Conservation (phyloP, 2,797 vertebrate genomes). For the Gymnothorax reevesii region DNA sequence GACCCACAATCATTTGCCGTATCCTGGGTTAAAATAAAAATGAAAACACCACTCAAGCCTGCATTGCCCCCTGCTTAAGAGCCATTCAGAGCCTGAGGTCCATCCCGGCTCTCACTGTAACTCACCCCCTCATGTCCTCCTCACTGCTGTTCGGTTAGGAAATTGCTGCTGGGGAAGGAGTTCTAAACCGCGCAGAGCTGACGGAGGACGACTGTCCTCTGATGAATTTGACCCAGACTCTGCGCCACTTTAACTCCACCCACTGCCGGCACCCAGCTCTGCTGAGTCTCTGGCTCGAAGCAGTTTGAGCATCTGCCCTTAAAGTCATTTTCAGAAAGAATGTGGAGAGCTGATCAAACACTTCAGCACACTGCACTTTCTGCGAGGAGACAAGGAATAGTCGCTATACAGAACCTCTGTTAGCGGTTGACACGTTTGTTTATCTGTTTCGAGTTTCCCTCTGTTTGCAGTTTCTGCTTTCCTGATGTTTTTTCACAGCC, state of each 20-base stretch:
- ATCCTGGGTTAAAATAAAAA: too few species aligned
- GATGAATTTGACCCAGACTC: background rate
- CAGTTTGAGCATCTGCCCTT: background rate
- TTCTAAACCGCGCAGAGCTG: background rate
- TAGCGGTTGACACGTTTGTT: background rate
- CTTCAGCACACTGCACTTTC: background rate
- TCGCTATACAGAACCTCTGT: conserved; percentile 13
- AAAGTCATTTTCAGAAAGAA: background rate
- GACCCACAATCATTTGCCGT: too few species aligned
- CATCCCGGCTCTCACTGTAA: background rate
- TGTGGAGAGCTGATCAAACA: background rate
- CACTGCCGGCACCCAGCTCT: background rate
- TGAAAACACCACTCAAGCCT: too few species aligned
- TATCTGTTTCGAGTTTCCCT: conserved; percentile 3
- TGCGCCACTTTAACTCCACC: background rate
- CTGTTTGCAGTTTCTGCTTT: conserved; percentile 1
- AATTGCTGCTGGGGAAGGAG: background rate
- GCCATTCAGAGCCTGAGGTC: background rate
- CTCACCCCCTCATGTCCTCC: background rate
- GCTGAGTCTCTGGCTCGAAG: background rate
- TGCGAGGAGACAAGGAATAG: background rate
- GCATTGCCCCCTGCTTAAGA: background rate
- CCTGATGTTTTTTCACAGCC: conserved; percentile 22
- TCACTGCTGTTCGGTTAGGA: background rate
- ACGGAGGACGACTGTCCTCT: background rate